Conservation (phyloP, 2,888 invertebrate genomes). For the Opisthograptis luteolata region DNA sequence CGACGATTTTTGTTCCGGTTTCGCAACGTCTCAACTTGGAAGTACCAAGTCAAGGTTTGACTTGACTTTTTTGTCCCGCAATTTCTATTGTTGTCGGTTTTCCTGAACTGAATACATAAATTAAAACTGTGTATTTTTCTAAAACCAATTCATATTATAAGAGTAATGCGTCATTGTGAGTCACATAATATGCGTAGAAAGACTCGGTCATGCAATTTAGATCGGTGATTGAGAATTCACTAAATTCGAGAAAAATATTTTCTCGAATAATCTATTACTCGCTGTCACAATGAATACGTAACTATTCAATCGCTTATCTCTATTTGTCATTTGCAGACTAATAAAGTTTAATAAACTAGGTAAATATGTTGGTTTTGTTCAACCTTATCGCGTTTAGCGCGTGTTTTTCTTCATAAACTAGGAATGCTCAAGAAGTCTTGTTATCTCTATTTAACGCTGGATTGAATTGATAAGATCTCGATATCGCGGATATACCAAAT, state of each 20-base stretch:
- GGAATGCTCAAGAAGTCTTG: conserved; percentile 19
- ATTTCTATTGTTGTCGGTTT: too few species aligned
- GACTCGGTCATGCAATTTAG: neutral
- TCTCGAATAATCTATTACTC: too few species aligned
- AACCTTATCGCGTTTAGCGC: conserved; percentile 8
- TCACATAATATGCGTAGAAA: neutral
- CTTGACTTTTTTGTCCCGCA: too few species aligned
- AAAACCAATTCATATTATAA: neutral
- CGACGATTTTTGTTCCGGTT: too few species aligned
- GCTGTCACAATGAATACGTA: neutral
- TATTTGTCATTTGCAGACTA: too few species aligned
- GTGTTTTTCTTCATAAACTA: conserved; percentile 3
- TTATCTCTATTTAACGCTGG: conserved; percentile 13
- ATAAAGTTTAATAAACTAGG: neutral
- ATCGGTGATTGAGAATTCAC: neutral
- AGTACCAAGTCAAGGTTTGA: too few species aligned
- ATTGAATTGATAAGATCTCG: conserved; percentile 12
- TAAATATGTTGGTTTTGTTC: conserved; percentile 6
- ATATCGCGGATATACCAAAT: conserved; percentile 2
- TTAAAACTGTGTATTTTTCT: too few species aligned
- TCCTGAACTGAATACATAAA: too few species aligned
- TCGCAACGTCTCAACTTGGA: too few species aligned
- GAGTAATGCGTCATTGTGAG: neutral
- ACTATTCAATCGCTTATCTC: neutral
- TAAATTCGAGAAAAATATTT: neutral